These are phyloP conservation scores for Eupithecia subumbrata DNA, from an alignment of 2,888 invertebrate species.

Conservation along the genomic window DNA sequence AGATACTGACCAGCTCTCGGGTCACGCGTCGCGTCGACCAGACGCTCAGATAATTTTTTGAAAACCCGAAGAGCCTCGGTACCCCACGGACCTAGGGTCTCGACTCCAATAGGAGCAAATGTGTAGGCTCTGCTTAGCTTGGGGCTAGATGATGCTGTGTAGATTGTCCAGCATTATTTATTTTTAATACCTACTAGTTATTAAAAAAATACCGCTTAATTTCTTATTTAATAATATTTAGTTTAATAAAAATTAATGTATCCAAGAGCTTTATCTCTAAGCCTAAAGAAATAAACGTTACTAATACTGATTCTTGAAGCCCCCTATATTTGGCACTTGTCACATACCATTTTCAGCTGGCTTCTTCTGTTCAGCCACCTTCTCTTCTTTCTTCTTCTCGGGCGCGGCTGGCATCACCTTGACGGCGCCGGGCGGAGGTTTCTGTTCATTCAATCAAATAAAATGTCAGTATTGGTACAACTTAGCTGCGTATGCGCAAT, in stretches of 20 bases:
- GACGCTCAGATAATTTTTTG: too few species aligned
- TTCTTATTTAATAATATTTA: neutral
- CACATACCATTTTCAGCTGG: conserved; percentile 76
- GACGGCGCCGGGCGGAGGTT: conserved; percentile 91
- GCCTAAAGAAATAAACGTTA: neutral
- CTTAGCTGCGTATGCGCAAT: neutral
- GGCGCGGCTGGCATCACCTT: conserved; percentile 91
- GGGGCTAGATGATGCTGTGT: too few species aligned
- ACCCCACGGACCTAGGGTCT: too few species aligned
- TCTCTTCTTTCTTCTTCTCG: conserved; percentile 81
- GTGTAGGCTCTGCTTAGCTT: too few species aligned
- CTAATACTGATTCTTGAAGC: neutral
- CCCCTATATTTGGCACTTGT: neutral
- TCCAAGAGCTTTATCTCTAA: neutral
- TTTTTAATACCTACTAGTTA: too few species aligned
- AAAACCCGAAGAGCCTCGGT: too few species aligned
- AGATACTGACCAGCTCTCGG: too few species aligned
- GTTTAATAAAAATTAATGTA: neutral
- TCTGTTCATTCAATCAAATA: conserved; percentile 76
- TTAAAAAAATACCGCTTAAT: too few species aligned
- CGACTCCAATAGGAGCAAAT: too few species aligned
- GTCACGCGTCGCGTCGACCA: too few species aligned
- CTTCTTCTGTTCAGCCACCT: conserved; percentile 63
- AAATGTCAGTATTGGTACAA: neutral
- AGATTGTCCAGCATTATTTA: too few species aligned